Conservation (phyloP, 2,888 invertebrate species). For the Ligdia adustata region DNA sequence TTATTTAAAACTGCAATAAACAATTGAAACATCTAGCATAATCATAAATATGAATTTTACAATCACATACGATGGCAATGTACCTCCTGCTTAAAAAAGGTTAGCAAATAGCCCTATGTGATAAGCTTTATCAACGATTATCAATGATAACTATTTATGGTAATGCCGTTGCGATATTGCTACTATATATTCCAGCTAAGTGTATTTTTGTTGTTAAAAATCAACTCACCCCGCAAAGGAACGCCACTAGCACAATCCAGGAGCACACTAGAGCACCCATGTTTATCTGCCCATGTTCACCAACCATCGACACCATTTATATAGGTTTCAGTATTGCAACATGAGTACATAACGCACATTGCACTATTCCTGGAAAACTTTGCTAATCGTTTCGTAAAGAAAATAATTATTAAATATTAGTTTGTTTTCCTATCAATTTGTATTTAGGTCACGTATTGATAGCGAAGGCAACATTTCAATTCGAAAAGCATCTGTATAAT, state of each 20-base stretch:
- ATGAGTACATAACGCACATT: conserved; percentile 29
- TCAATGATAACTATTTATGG: too few species aligned
- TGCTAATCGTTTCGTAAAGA: conserved; percentile 41
- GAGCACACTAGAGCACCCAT: conserved; percentile 29
- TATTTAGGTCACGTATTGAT: conserved; percentile 43
- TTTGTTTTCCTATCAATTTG: conserved; percentile 28
- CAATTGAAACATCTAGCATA: too few species aligned
- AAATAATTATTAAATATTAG: conserved; percentile 25
- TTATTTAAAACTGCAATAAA: too few species aligned
- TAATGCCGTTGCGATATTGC: too few species aligned
- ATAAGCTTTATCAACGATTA: too few species aligned
- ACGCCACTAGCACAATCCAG: conserved; percentile 35
- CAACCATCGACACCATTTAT: conserved; percentile 33
- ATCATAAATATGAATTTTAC: too few species aligned
- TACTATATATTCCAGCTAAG: too few species aligned
- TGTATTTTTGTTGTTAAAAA: too few species aligned
- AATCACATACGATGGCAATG: too few species aligned
- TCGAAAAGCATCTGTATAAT: too few species aligned
- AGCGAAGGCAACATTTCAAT: neutral
- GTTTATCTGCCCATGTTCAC: conserved; percentile 26
- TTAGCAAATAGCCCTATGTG: too few species aligned
- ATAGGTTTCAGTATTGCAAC: conserved; percentile 45
- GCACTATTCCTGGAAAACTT: conserved; percentile 30
- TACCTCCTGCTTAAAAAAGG: too few species aligned
- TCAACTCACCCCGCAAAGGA: conserved; percentile 46